Percentiles rank a stretch among this genome's conserved stretches.
Evolutionary conservation across 2,113 vertebrate species (phyloP).

Genomic region (Nesogale talazaci): DNA sequence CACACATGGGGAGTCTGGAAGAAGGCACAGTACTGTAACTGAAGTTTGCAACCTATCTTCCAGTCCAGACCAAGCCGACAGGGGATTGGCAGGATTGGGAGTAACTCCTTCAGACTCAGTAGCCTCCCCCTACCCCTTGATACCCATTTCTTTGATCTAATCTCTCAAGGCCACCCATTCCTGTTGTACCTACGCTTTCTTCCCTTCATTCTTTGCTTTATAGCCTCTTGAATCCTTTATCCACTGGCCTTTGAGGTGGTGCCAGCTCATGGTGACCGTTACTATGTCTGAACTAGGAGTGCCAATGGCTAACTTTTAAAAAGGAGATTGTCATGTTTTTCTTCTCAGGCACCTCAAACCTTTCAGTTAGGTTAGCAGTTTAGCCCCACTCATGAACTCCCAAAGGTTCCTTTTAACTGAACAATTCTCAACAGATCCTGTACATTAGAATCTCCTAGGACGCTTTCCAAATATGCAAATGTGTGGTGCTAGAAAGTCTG

Average conservation of each 20-base stretch:
- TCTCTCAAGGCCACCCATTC: not conserved
- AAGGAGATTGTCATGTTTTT: not conserved
- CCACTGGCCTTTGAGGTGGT: not conserved
- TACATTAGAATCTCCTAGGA: not conserved
- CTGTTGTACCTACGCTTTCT: not conserved
- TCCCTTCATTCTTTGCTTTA: not conserved
- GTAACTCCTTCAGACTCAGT: not conserved
- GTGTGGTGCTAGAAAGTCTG: not conserved
- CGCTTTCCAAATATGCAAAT: not conserved
- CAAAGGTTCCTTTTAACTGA: not conserved
- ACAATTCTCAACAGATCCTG: not conserved
- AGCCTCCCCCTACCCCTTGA: not conserved
- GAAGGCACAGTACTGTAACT: not conserved
- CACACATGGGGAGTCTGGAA: not conserved
- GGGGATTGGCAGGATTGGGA: not conserved
- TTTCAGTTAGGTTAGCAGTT: too few species aligned
- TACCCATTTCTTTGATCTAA: not conserved
- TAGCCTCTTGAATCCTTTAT: not conserved
- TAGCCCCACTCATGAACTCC: not conserved
- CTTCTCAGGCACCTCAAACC: not conserved
- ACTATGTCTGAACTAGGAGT: not conserved
- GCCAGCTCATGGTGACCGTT: not conserved
- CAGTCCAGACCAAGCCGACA: not conserved
- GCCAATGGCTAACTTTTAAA: not conserved
- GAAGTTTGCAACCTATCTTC: not conserved